A percentile compares a stretch with the other conserved stretches of the same genome.
Conservation (phyloP, 2,888 invertebrate genomes). For the Uropetala carovei region DNA sequence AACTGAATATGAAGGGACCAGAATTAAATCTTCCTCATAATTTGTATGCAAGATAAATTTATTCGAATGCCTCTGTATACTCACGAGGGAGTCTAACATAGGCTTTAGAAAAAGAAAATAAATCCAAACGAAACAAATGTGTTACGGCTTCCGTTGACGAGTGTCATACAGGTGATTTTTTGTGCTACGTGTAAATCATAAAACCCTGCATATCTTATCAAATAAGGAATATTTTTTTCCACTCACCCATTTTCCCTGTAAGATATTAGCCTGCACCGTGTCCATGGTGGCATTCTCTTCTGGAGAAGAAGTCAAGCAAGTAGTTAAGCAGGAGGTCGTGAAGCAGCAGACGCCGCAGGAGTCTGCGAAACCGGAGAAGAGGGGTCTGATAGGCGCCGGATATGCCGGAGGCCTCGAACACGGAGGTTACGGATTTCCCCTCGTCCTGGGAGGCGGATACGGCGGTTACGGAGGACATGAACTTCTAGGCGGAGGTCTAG, state of each 20-base stretch:
- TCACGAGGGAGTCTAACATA: no score
- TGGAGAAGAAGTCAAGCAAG: not conserved
- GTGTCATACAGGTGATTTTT: no score
- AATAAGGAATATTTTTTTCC: not conserved
- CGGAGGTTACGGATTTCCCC: not conserved
- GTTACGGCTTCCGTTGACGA: no score
- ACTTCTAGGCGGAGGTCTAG: conserved; percentile 40
- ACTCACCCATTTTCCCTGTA: not conserved
- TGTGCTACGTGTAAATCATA: not conserved
- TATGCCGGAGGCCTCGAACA: not conserved
- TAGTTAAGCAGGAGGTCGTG: not conserved
- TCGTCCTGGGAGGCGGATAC: conserved; percentile 16
- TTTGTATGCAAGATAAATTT: no score
- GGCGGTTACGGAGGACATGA: conserved; percentile 50
- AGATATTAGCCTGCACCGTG: not conserved
- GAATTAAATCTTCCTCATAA: no score
- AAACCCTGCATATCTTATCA: not conserved
- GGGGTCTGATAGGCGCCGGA: not conserved
- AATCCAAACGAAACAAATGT: no score
- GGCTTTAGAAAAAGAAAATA: no score
- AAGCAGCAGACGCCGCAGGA: not conserved
- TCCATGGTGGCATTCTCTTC: not conserved
- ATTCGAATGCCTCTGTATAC: no score
- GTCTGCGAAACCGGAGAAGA: not conserved
- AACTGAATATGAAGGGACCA: no score